Evolutionary conservation across 2,888 invertebrate species (phyloP).

Genomic region (Amblyjoppa fuscipennis): DNA sequence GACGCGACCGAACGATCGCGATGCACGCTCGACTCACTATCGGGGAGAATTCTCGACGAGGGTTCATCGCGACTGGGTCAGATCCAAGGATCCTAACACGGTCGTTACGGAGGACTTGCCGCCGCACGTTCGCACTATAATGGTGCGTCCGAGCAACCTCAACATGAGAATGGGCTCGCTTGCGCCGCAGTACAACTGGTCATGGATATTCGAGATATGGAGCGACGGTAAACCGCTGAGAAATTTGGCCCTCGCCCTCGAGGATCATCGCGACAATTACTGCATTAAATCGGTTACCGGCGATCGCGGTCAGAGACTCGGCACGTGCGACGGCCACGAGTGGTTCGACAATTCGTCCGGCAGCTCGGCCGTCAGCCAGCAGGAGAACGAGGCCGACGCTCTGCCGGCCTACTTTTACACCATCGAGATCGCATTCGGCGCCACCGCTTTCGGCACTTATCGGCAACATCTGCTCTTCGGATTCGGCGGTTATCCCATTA

Average conservation of each 20-base stretch:
- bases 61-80: slow-evolving; percentile 71
- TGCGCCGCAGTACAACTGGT: slow-evolving; percentile 64
- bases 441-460: slow-evolving; percentile 89
- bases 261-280: slow-evolving; percentile 77
- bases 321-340: slow-evolving; percentile 73
- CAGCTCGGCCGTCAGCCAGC: slow-evolving; percentile 29
- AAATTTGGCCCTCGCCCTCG: slow-evolving; percentile 75
- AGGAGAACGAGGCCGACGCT: slow-evolving; percentile 63
- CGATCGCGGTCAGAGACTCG: slow-evolving; percentile 66
- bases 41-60: slow-evolving; percentile 67
- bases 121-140: slow-evolving; percentile 58
- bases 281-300: slow-evolving; percentile 72
- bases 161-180: slow-evolving; percentile 69
- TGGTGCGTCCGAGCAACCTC: slow-evolving; percentile 61
- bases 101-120: slow-evolving; percentile 69
- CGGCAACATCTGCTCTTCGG: slow-evolving; percentile 92
- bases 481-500: slow-evolving; percentile 89
- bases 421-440: slow-evolving; percentile 64
- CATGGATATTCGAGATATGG: slow-evolving; percentile 72
- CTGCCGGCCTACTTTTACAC: slow-evolving; percentile 61
- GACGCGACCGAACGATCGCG: slow-evolving; percentile 61
- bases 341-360: slow-evolving; percentile 70
- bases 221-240: slow-evolving; percentile 73
- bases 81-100: slow-evolving; percentile 69
- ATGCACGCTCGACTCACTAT: slow-evolving; percentile 30